A percentile compares a stretch with the other conserved stretches of the same genome.
Evolutionary conservation across 2,113 vertebrate species (phyloP).

Genomic region (Montifringilla adamsi): DNA sequence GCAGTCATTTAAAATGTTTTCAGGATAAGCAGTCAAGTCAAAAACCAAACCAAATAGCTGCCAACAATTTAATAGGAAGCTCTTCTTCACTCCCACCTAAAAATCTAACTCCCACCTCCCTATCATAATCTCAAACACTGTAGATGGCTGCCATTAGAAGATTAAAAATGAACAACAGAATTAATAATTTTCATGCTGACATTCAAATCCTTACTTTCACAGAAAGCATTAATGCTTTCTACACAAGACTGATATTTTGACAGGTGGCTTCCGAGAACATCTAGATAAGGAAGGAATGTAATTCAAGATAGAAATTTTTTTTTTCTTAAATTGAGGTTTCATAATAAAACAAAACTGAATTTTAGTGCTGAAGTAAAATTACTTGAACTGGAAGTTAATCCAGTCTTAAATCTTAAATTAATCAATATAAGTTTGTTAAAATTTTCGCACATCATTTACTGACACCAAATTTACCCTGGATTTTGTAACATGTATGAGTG

Average conservation of each 20-base stretch:
- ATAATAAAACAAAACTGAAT: background rate
- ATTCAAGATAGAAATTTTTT: background rate
- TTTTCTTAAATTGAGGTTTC: background rate
- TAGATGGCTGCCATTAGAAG: background rate
- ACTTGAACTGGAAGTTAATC: background rate
- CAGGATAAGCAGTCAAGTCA: background rate
- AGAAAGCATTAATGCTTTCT: background rate
- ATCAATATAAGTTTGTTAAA: background rate
- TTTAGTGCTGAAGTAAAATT: background rate
- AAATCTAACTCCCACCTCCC: background rate
- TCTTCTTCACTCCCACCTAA: background rate
- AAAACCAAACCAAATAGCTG: background rate
- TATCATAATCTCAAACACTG: background rate
- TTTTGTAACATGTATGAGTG: background rate
- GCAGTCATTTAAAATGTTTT: background rate
- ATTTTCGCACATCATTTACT: background rate
- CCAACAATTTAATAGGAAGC: background rate
- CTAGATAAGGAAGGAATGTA: background rate
- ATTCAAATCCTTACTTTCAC: background rate
- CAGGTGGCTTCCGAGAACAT: background rate
- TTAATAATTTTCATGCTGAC: background rate
- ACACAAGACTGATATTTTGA: background rate
- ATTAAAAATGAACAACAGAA: background rate
- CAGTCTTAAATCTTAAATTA: background rate
- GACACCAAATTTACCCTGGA: background rate